Percentiles rank a stretch among this genome's conserved stretches.
Evolutionary conservation across 2,797 vertebrate species (phyloP).

Genomic region (Leptatherina wallacei): DNA sequence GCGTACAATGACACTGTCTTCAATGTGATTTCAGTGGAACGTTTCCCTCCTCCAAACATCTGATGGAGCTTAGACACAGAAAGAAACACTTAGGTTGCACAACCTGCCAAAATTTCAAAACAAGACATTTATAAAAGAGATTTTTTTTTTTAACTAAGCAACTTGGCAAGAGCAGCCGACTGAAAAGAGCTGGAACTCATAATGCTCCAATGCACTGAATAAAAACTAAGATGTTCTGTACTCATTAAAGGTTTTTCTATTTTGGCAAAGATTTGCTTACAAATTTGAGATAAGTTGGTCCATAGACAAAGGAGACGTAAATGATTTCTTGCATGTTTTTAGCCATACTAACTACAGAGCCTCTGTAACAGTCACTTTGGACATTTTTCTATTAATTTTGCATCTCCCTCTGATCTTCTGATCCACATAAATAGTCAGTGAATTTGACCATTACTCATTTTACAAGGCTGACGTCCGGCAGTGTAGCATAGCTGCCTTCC

Average conservation of each 20-base stretch:
- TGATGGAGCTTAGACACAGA: not conserved
- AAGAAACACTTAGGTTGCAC: constrained; percentile 17
- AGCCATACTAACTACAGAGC: too few relatives aligned
- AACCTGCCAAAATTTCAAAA: constrained; percentile 36
- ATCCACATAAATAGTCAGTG: not conserved
- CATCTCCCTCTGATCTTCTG: not conserved
- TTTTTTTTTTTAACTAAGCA: constrained; percentile 20
- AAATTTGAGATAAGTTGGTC: not conserved
- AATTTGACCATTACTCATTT: constrained; percentile 13
- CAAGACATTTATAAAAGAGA: constrained; percentile 26
- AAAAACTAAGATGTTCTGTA: not conserved
- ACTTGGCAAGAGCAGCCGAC: not conserved
- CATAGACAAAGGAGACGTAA: not conserved
- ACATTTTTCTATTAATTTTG: not conserved
- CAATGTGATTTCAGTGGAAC: constrained; percentile 29
- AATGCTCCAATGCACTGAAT: not conserved
- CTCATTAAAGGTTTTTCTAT: constrained; percentile 17
- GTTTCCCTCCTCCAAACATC: too few relatives aligned
- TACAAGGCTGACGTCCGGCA: constrained; percentile 2
- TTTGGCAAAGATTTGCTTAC: constrained; percentile 21
- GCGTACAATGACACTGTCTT: constrained; percentile 34
- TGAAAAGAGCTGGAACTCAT: constrained; percentile 7
- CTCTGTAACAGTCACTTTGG: too few relatives aligned
- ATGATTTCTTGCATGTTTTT: too few relatives aligned
- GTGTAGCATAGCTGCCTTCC: not conserved